Evolutionary conservation across 2,888 invertebrate species (phyloP).

Genomic region (Argyra leucocephala): DNA sequence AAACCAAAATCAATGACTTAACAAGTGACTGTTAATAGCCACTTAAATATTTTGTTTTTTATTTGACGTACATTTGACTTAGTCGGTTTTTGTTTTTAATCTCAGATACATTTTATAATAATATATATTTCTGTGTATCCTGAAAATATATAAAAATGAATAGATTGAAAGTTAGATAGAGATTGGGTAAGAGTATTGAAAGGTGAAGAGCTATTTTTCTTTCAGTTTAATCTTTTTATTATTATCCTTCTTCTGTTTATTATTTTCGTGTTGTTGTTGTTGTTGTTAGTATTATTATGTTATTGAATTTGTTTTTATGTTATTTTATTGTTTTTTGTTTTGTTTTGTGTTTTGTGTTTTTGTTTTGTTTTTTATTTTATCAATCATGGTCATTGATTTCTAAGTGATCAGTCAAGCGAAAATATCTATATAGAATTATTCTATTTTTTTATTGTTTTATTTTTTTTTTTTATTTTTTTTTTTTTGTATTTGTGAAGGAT

Average conservation of each 20-base stretch:
- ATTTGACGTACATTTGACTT: too few relatives aligned
- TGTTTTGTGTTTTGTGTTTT: not conserved
- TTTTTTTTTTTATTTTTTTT: not conserved
- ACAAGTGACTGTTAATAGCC: too few relatives aligned
- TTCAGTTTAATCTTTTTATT: conserved; percentile 3
- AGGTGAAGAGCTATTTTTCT: not conserved
- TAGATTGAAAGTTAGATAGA: not conserved
- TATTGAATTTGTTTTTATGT: not conserved
- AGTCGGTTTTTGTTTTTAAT: too few relatives aligned
- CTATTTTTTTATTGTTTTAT: not conserved
- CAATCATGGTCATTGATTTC: conserved; percentile 23
- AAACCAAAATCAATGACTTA: too few relatives aligned
- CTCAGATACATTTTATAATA: not conserved
- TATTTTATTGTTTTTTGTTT: not conserved
- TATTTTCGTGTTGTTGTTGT: not conserved
- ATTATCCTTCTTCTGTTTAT: not conserved
- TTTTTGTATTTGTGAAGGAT: not conserved
- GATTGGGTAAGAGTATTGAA: not conserved
- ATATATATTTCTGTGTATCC: not conserved
- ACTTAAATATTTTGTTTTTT: too few relatives aligned
- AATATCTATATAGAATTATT: conserved; percentile 1
- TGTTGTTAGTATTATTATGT: not conserved
- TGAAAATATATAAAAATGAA: not conserved
- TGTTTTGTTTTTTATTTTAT: not conserved
- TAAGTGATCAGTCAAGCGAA: conserved; percentile 21